A percentile compares a stretch with the other conserved stretches of the same genome.
Evolutionary conservation across 2,113 vertebrate genomes (phyloP).

Genomic region (Grantiella picta): DNA sequence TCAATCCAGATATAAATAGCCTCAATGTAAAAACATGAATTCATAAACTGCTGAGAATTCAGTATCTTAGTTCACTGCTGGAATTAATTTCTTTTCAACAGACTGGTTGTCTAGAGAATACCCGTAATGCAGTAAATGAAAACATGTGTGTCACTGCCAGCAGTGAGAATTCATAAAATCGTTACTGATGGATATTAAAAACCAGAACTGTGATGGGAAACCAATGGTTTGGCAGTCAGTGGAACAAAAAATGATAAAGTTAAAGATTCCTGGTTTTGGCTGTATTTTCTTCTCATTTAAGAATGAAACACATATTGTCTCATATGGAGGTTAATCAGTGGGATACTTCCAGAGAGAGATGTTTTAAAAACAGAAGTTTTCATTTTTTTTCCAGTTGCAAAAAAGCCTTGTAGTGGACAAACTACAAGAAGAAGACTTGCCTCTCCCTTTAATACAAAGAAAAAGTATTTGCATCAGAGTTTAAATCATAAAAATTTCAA

Average conservation of each 20-base stretch:
- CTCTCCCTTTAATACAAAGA: background rate
- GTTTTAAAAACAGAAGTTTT: background rate
- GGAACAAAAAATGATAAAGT: background rate
- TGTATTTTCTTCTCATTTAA: background rate
- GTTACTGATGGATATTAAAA: slow-evolving; percentile 11
- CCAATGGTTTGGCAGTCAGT: background rate
- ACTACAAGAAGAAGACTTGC: background rate
- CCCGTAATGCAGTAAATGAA: slow-evolving; percentile 64
- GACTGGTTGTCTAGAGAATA: slow-evolving; percentile 69
- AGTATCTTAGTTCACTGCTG: slow-evolving; percentile 63
- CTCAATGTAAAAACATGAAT: slow-evolving; percentile 60
- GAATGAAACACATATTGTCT: background rate
- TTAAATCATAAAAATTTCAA: background rate
- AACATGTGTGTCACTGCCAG: slow-evolving; percentile 47
- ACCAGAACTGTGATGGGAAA: background rate
- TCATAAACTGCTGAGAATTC: slow-evolving; percentile 70
- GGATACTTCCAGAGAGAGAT: background rate
- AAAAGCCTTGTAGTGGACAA: background rate
- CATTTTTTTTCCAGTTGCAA: background rate
- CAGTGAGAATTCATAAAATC: slow-evolving; percentile 15
- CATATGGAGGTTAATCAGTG: background rate
- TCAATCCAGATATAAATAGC: slow-evolving; percentile 62
- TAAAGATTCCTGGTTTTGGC: background rate
- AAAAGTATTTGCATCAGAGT: background rate
- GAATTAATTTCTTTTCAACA: slow-evolving; percentile 74